Evolutionary conservation across 2,113 vertebrate genomes (phyloP), one percentile per base, ranked within the genome.

Genomic region (Rhabdornis inornatus): DNA sequence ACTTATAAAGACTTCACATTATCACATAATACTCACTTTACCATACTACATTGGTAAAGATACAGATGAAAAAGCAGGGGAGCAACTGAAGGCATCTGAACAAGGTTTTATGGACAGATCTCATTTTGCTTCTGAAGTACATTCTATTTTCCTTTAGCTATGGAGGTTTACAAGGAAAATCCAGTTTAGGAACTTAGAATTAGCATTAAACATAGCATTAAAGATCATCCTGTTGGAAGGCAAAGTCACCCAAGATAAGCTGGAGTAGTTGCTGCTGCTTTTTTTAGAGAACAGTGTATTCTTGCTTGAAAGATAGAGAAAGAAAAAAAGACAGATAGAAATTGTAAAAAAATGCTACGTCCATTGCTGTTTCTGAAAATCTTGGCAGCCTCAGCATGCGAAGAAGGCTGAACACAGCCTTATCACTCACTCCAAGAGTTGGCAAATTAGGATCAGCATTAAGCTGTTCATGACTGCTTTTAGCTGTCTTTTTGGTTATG

Each of bases 401-500:
- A 83, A 83, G 87, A 71, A 82, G 72, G 37, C 89, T 81, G 72
- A 87, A 42, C 44, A 37, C 39, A 91, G 49, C 56, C 89, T 94
- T 95, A 95, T 94, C 87, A 57, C 49, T 95, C 87, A 49, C 70
- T 89, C 74, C 81, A 92, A 92, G 89, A 60, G 77, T 72, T 95
- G 91, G 89, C 77, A 95, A 97, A 95, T 91, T 84, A 94, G 37
- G 74, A 85, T 47, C 68, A 92, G 44, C 60, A 90, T 94, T 90
- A 95, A 93, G 47, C 83, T 92, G 74, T 94, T 94, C 83, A 89
- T 81, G 87, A 76, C 89, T 95, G 69, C 37, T 95, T 94, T 91
- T 94, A 91, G 69, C 74, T 69, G 21, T 75, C 70, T 69, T 84
- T 92, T 88, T 79, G 45, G 65, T 94, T 92, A 64, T 44, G 49